Conservation (phyloP, 2,113 vertebrate species). For the Tor tambroides region DNA sequence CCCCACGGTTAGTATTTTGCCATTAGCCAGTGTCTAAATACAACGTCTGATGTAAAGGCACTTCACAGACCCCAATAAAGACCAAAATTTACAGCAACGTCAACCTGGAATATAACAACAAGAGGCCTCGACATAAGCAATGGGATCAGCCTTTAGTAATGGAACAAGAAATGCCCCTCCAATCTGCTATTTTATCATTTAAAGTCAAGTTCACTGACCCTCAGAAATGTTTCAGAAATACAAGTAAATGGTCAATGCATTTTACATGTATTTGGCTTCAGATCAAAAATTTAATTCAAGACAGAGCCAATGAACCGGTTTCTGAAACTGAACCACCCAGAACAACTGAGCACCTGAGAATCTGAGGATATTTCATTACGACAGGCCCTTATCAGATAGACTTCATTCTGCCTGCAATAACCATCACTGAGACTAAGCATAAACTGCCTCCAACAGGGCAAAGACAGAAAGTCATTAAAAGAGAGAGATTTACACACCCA, state of each 20-base stretch:
- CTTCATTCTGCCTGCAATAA: conserved; percentile 31
- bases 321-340: conserved; percentile 21
- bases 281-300: background rate
- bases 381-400: conserved; percentile 27
- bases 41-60: background rate
- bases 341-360: conserved; percentile 28
- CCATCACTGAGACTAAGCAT: conserved; percentile 29
- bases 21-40: background rate
- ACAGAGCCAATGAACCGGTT: background rate
- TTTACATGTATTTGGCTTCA: background rate
- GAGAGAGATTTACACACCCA: conserved; percentile 22
- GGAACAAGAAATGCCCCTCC: background rate
- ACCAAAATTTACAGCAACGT: background rate
- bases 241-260: background rate
- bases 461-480: conserved; percentile 9
- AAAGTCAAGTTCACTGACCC: background rate
- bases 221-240: background rate
- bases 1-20: background rate
- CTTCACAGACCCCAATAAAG: background rate
- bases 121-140: background rate
- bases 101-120: background rate
- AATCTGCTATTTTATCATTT: background rate
- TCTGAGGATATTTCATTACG: conserved; percentile 5
- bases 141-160: background rate
- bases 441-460: background rate